phyloP scores from a whole-genome alignment of 2,888 invertebrate genomes.

The Aleiodes leptofemur region DNA sequence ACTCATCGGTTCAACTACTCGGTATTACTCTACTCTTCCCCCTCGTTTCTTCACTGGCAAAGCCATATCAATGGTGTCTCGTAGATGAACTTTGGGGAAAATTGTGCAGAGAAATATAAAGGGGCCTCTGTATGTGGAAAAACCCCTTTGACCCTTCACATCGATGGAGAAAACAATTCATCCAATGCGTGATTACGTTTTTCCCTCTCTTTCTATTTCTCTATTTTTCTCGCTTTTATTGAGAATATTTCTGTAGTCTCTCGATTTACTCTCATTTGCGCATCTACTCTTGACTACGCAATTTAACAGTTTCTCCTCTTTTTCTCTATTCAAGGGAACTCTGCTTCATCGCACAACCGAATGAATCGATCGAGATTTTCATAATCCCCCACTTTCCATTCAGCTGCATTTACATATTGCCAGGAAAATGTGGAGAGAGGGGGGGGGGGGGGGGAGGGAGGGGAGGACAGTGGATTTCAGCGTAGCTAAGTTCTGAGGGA shows the following conservation, averaged over 20 bases:
- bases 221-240: background rate
- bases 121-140: background rate
- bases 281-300: slow-evolving; percentile 8
- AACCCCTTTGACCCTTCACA: slow-evolving; percentile 56
- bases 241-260: background rate
- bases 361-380: slow-evolving; percentile 57
- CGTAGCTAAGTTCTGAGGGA: slow-evolving; percentile 16
- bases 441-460: background rate
- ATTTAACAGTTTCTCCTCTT: slow-evolving; percentile 1
- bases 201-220: slow-evolving; percentile 1
- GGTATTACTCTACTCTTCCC: background rate
- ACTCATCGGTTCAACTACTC: slow-evolving; percentile 40
- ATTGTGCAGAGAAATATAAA: background rate
- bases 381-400: slow-evolving; percentile 51
- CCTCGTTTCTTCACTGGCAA: slow-evolving; percentile 19
- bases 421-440: slow-evolving; percentile 4
- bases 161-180: slow-evolving; percentile 59
- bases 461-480: slow-evolving; percentile 14
- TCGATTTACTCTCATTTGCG: slow-evolving; percentile 9
- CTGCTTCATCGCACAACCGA: background rate
- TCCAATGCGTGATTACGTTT: slow-evolving; percentile 55
- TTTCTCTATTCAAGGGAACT: background rate
- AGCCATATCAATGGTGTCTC: slow-evolving; percentile 36
- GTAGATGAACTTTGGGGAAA: slow-evolving; percentile 56
- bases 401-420: slow-evolving; percentile 45